Percentiles rank a stretch among this genome's conserved stretches.
Evolutionary conservation across 2,113 vertebrate genomes (phyloP).

Genomic region (Calypte anna): DNA sequence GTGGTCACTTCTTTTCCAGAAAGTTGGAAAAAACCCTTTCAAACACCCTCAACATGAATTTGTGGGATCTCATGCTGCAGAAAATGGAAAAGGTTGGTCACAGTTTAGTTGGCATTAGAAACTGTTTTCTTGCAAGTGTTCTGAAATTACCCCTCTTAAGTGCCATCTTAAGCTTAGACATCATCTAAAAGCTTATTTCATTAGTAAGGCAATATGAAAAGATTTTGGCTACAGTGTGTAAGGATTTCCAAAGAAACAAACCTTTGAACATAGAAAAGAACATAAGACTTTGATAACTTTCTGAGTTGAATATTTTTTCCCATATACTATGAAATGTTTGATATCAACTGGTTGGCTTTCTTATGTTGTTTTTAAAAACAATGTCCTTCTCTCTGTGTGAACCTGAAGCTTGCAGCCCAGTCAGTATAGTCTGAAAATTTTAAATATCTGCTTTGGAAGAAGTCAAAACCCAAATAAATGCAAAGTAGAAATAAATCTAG

Average conservation of each 20-base stretch:
- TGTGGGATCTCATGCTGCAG: not conserved
- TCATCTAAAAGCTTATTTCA: not conserved
- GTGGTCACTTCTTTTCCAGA: not conserved
- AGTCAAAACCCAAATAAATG: conserved; percentile 3
- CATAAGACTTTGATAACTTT: not conserved
- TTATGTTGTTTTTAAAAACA: not conserved
- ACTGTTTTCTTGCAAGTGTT: not conserved
- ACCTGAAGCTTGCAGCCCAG: not conserved
- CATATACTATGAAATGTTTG: not conserved
- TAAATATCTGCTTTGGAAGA: conserved; percentile 4
- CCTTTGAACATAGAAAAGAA: not conserved
- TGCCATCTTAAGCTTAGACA: not conserved
- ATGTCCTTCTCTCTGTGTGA: not conserved
- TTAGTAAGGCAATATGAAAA: not conserved
- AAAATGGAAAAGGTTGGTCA: accelerated
- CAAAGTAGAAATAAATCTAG: conserved; percentile 43
- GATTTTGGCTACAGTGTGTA: not conserved
- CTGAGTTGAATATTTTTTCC: not conserved
- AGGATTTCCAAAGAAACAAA: not conserved
- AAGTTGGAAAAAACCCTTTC: not conserved
- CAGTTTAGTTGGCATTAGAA: not conserved
- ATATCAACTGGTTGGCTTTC: not conserved
- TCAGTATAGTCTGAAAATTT: conserved; percentile 11
- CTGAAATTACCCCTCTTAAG: not conserved
- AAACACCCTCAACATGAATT: not conserved